These are phyloP conservation scores for Drosophila vallismaia DNA, from an alignment of 2,888 invertebrate genomes.

Conservation along the genomic window DNA sequence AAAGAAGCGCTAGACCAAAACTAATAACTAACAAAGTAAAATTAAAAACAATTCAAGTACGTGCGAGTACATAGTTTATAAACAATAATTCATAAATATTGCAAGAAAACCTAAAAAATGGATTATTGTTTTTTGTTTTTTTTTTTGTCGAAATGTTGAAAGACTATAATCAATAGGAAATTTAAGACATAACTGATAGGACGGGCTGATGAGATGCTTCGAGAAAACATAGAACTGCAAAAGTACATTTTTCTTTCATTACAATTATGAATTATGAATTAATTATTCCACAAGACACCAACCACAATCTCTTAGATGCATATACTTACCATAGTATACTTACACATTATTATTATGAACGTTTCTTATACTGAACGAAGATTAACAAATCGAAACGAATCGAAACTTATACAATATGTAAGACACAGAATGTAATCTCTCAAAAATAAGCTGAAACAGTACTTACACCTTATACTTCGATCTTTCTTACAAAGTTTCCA, in stretches of 20 bases:
- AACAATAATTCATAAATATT: background rate
- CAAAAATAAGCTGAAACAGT: constrained; percentile 17
- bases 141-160: constrained; percentile 15
- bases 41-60: constrained; percentile 4
- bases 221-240: constrained; percentile 12
- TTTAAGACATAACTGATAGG: constrained; percentile 11
- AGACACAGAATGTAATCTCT: constrained; percentile 24
- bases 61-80: background rate
- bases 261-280: background rate
- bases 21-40: constrained; percentile 2
- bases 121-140: background rate
- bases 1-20: constrained; percentile 14
- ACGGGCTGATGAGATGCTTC: background rate
- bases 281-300: constrained; percentile 5
- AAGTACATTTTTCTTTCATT: constrained; percentile 10
- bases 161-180: constrained; percentile 24
- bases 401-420: background rate
- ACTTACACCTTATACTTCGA: constrained; percentile 16
- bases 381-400: constrained; percentile 2
- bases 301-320: constrained; percentile 12
- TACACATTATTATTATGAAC: constrained; percentile 12
- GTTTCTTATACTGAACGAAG: constrained; percentile 10
- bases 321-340: constrained; percentile 7
- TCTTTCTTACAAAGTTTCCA: background rate
- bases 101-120: background rate